These are phyloP conservation scores for Tupiocoris notatus DNA, from an alignment of 2,888 invertebrate species.

Conservation along the genomic window DNA sequence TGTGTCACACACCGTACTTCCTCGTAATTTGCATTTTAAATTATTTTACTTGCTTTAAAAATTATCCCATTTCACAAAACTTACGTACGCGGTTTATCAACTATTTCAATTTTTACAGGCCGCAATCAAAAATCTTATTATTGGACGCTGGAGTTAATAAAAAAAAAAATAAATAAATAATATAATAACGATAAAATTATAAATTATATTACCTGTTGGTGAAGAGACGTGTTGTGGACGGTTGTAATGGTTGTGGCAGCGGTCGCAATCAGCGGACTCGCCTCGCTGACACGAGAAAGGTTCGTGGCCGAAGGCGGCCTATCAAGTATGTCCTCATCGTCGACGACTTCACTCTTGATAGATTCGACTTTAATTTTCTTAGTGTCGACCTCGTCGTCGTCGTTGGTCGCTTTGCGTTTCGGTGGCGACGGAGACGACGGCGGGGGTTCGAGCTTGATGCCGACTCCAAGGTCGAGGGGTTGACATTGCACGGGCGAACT, in stretches of 20 bases:
- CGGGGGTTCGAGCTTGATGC: constrained; percentile 55
- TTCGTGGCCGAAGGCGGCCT: constrained; percentile 53
- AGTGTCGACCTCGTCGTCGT: constrained; percentile 57
- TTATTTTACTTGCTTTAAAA: too few species aligned
- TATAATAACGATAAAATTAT: too few species aligned
- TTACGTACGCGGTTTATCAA: too few species aligned
- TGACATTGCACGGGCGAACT: constrained; percentile 65
- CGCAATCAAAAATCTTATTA: too few species aligned
- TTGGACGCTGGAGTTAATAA: too few species aligned
- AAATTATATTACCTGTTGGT: too few species aligned
- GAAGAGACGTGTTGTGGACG: constrained; percentile 64
- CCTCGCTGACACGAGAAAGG: constrained; percentile 61
- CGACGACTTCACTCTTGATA: constrained; percentile 57
- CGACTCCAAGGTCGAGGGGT: constrained; percentile 73
- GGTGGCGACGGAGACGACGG: constrained; percentile 58
- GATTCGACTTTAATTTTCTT: constrained; percentile 45
- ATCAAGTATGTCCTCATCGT: constrained; percentile 54
- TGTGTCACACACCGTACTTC: too few species aligned
- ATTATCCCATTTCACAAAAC: too few species aligned
- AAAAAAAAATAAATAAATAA: too few species aligned
- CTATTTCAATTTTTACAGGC: too few species aligned
- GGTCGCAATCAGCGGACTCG: constrained; percentile 67
- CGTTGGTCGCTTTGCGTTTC: constrained; percentile 61
- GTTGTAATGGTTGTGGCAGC: constrained; percentile 61
- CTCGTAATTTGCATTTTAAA: too few species aligned